These are phyloP conservation scores for Drosophila cracens DNA, from an alignment of 2,888 invertebrate genomes.

Conservation along the genomic window DNA sequence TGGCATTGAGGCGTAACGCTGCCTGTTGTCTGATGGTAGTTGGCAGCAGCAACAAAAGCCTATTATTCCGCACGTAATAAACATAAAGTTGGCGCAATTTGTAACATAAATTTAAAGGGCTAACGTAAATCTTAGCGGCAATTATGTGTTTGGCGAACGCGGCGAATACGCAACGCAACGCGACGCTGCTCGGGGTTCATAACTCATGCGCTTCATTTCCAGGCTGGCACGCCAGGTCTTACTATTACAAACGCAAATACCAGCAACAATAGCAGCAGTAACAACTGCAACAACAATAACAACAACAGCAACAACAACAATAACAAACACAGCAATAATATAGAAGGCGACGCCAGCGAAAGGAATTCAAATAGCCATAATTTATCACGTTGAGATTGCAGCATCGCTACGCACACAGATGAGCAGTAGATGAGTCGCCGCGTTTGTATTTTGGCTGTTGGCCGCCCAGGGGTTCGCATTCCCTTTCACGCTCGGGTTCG, in stretches of 20 bases:
- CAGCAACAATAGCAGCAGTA: constrained; percentile 6
- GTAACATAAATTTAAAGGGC: constrained; percentile 78
- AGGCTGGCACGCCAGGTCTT: constrained; percentile 31
- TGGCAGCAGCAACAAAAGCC: constrained; percentile 72
- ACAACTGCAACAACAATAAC: constrained; percentile 10
- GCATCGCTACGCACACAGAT: constrained; percentile 59
- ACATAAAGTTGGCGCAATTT: constrained; percentile 79
- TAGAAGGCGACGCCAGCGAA: constrained; percentile 46
- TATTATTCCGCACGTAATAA: constrained; percentile 79
- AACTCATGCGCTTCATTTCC: constrained; percentile 76
- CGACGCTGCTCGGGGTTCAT: constrained; percentile 59
- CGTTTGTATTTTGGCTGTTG: constrained; percentile 20
- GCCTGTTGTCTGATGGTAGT: constrained; percentile 44
- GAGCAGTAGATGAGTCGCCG: constrained; percentile 54
- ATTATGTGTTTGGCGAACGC: constrained; percentile 75
- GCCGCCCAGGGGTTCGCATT: constrained; percentile 27
- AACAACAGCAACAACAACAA: constrained; percentile 21
- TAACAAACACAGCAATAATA: constrained; percentile 24
- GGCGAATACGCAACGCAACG: constrained; percentile 61
- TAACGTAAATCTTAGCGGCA: constrained; percentile 78
- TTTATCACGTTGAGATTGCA: constrained; percentile 80
- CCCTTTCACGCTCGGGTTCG: constrained; percentile 7
- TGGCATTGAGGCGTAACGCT: constrained; percentile 28
- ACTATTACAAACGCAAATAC: constrained; percentile 36
- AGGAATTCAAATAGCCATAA: constrained; percentile 79